Conservation (phyloP, 2,888 invertebrate genomes). For the Lasioglossum lativentre region DNA sequence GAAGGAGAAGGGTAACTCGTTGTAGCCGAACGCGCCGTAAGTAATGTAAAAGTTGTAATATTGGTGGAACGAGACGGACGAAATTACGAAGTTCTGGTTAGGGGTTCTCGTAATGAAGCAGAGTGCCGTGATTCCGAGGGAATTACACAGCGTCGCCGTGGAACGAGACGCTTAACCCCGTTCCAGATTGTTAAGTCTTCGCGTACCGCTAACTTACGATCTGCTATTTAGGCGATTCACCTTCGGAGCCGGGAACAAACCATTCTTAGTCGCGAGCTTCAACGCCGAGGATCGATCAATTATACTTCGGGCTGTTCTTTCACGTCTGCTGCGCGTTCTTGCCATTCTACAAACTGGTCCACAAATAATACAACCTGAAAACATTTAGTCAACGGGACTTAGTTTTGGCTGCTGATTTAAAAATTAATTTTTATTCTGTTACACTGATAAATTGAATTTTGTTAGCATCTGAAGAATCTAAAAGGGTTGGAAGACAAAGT, state of each 20-base stretch:
- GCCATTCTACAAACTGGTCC: not conserved
- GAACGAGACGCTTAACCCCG: constrained; percentile 50
- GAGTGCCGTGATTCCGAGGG: constrained; percentile 40
- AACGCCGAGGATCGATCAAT: not conserved
- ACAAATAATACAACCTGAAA: not conserved
- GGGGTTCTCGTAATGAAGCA: constrained; percentile 35
- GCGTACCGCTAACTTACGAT: constrained; percentile 16
- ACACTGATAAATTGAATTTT: too few species aligned
- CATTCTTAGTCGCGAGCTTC: not conserved
- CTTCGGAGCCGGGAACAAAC: not conserved
- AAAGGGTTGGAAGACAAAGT: too few species aligned
- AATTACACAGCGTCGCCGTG: constrained; percentile 43
- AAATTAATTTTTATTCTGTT: not conserved
- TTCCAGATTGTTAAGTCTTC: constrained; percentile 50
- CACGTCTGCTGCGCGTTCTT: not conserved
- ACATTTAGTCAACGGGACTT: too few species aligned
- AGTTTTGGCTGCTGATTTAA: not conserved
- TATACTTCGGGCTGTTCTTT: not conserved
- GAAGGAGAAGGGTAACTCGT: not conserved
- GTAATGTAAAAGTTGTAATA: not conserved
- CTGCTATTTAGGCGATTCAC: constrained; percentile 25
- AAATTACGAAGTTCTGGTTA: constrained; percentile 50
- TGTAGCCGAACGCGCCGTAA: not conserved
- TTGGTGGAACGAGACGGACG: constrained; percentile 18
- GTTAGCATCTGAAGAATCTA: too few species aligned